Evolutionary conservation across 2,888 invertebrate genomes (phyloP).

Genomic region (Sarcophaga carnaria): DNA sequence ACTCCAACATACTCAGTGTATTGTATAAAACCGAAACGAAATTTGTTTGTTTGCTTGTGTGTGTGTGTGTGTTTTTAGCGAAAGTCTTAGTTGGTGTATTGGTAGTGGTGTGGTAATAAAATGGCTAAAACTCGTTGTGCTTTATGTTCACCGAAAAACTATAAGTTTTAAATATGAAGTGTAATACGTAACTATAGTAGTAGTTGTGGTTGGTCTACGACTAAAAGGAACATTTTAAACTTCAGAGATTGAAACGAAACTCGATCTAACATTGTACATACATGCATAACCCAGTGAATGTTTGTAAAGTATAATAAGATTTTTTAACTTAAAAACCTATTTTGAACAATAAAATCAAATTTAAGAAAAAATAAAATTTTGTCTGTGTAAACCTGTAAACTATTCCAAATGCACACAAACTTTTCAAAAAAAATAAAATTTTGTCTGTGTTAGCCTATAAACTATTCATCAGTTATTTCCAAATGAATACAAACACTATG

Average conservation of each 20-base stretch:
- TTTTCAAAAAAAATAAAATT: too few relatives aligned
- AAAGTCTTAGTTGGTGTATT: conserved; percentile 23
- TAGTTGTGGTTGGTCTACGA: conserved; percentile 55
- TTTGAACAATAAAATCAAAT: too few relatives aligned
- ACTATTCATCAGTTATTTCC: too few relatives aligned
- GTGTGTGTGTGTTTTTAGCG: conserved; percentile 5
- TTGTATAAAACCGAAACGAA: background rate
- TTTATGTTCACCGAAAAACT: conserved; percentile 44
- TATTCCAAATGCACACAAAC: too few relatives aligned
- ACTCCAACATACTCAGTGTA: background rate
- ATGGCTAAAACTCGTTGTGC: conserved; percentile 38
- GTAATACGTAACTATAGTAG: conserved; percentile 19
- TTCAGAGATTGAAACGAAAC: conserved; percentile 29
- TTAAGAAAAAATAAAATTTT: too few relatives aligned
- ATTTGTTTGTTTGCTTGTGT: conserved; percentile 16
- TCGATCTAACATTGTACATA: conserved; percentile 6
- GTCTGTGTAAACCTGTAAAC: too few relatives aligned
- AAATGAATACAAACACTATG: too few relatives aligned
- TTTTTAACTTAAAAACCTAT: too few relatives aligned
- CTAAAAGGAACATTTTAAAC: conserved; percentile 48
- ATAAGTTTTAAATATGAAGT: conserved; percentile 48
- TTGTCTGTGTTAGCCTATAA: too few relatives aligned
- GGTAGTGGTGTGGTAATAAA: background rate
- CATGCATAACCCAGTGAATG: conserved; percentile 21
- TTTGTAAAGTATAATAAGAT: background rate